A percentile compares a stretch with the other conserved stretches of the same genome.
These are phyloP conservation scores for Heterochromis multidens DNA, from an alignment of 2,113 vertebrate genomes.

Conservation along the genomic window DNA sequence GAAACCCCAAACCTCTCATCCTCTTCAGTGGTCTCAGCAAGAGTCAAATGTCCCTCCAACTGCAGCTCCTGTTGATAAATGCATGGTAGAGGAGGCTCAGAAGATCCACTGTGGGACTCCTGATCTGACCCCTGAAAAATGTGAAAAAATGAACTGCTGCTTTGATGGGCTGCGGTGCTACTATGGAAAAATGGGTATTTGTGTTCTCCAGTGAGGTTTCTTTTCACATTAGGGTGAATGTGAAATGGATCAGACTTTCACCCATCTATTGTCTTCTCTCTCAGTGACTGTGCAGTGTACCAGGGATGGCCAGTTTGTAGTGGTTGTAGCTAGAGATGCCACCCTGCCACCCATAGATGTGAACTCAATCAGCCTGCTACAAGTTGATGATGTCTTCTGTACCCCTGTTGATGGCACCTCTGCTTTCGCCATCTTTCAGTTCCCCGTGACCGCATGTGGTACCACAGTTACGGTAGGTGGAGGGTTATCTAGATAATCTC, in stretches of 20 bases:
- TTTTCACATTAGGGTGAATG: background rate
- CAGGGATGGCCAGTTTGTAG: conserved; percentile 73
- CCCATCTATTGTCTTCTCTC: background rate
- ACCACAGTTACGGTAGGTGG: conserved; percentile 42
- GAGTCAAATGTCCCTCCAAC: background rate
- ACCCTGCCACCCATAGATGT: conserved; percentile 64
- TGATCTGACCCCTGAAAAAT: conserved; percentile 45
- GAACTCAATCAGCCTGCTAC: conserved; percentile 57
- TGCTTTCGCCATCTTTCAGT: conserved; percentile 70
- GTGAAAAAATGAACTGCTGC: conserved; percentile 68
- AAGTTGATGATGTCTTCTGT: conserved; percentile 39
- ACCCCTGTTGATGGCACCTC: conserved; percentile 43
- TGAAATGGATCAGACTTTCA: background rate
- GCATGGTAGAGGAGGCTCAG: conserved; percentile 43
- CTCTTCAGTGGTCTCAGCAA: background rate
- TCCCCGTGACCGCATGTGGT: conserved; percentile 71
- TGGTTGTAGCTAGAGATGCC: conserved; percentile 65
- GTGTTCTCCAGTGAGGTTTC: accelerated
- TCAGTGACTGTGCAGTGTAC: conserved; percentile 78
- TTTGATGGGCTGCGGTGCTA: conserved; percentile 63
- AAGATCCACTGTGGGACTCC: conserved; percentile 62
- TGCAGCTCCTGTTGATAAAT: conserved; percentile 34
- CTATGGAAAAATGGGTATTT: conserved; percentile 67
- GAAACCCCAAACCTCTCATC: background rate
- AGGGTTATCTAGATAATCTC: background rate